Base-by-base conservation (phyloP, 2,113 vertebrate species). In the Semnornis frantzii region DNA sequence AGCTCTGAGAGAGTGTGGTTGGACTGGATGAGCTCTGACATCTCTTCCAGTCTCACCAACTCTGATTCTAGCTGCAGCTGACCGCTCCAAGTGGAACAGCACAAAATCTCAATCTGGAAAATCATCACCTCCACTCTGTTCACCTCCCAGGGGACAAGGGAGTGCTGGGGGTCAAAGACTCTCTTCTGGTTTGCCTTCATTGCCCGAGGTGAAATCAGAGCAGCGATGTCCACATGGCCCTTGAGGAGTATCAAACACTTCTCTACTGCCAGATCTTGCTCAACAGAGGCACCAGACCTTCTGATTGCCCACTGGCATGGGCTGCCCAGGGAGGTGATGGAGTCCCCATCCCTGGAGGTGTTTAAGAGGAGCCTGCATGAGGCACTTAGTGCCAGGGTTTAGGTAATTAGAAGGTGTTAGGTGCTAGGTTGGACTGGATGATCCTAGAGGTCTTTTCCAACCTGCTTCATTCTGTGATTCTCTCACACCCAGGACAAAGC, bases 41-140 rank as follows among this genome's bases (percentile, higher is more conserved):
- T 52, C 23, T 30, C 60, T 34, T 24, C 15, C 28, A n/a, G 10
- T 17, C 3, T 30, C 19, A 39, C 8, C 6, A 3, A 15, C 16
- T 46, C 44, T 46, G 44, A 1, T 4, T 4, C 7, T 8, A 6
- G 28, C 9, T 52, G 19, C 10, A 69, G 12, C 0, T 17, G 9
- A 20, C 24, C 4, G 2, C 30, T 30, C 2, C 0, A 1, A 12
- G 12, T 0, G 8, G 9, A 39, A 24, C 1, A 10, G 66, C 1
- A 66, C 0, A 0, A 15, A 79, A 69, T 6, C 3, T 9, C 2
- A 3, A 8, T 11, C 4, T 48, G 37, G 20, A 25, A 78, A 72
- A 75, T 50, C n/a, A 10, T 4, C 31, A 3, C 21, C 12, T 39
- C 16, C 1, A 0, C 10, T 54, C 37, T 63, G 16, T 9, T 66